Evolutionary conservation across 2,888 invertebrate species (phyloP).

Genomic region (Luperina nickerlii): DNA sequence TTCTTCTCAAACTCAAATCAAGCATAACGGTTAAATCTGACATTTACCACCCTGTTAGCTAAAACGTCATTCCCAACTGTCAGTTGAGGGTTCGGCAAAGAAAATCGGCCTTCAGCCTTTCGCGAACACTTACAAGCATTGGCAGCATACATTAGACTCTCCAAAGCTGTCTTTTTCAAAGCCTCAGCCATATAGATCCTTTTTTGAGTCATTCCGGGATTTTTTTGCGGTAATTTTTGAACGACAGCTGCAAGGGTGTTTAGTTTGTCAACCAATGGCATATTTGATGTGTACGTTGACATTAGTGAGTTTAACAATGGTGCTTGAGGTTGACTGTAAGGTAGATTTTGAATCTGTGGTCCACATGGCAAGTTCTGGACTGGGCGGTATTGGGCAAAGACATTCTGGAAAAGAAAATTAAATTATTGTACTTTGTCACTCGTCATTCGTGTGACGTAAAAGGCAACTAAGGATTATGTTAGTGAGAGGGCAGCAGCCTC

Average conservation of each 20-base stretch:
- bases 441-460: background rate
- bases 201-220: conserved; percentile 52
- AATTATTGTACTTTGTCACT: background rate
- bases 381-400: conserved; percentile 34
- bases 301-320: conserved; percentile 43
- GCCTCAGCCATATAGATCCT: conserved; percentile 71
- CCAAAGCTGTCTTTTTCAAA: conserved; percentile 72
- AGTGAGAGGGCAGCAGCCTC: background rate
- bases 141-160: conserved; percentile 71
- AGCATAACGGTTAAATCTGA: conserved; percentile 39
- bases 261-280: conserved; percentile 67
- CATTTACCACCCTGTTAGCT: conserved; percentile 44
- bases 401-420: conserved; percentile 48
- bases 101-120: conserved; percentile 25
- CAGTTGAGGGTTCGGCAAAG: conserved; percentile 41
- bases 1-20: conserved; percentile 5
- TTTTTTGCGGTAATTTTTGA: conserved; percentile 67
- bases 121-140: conserved; percentile 60
- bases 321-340: conserved; percentile 19
- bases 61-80: conserved; percentile 36
- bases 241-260: conserved; percentile 65
- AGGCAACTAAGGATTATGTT: background rate
- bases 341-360: conserved; percentile 34
- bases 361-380: conserved; percentile 20
- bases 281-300: conserved; percentile 49